Percentiles rank a stretch among this genome's conserved stretches.
Conservation (phyloP, 2,888 invertebrate genomes). For the Meganola albula region DNA sequence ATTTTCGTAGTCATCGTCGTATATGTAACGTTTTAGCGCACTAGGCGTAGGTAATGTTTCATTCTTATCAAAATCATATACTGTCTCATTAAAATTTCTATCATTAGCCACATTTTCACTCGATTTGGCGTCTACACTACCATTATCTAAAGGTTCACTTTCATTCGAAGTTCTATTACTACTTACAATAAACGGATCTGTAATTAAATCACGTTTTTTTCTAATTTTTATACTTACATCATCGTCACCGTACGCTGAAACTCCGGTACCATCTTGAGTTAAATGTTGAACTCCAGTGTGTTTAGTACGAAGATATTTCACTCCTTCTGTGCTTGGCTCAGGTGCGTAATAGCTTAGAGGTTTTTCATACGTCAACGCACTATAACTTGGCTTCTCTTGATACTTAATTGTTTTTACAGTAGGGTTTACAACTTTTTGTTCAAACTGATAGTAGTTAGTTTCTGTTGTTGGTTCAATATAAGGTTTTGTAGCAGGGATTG, state of each 20-base stretch:
- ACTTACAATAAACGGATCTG: conserved; percentile 41
- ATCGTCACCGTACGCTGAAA: conserved; percentile 59
- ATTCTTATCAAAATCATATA: conserved; percentile 19
- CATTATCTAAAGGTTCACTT: background rate
- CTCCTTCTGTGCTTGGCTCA: conserved; percentile 32
- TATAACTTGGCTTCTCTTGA: conserved; percentile 29
- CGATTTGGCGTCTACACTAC: background rate
- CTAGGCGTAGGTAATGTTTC: conserved; percentile 36
- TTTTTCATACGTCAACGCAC: conserved; percentile 40
- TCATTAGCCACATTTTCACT: background rate
- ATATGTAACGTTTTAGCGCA: conserved; percentile 33
- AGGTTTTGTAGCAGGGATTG: too few relatives aligned
- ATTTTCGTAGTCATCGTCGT: conserved; percentile 8
- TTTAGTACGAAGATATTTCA: conserved; percentile 51
- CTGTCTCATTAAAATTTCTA: background rate
- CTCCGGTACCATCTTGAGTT: conserved; percentile 54
- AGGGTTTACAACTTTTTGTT: conserved; percentile 16
- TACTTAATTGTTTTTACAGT: conserved; percentile 12
- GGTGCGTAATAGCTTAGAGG: conserved; percentile 22
- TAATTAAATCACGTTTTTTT: conserved; percentile 41
- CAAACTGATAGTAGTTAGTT: conserved; percentile 20
- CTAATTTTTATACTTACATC: conserved; percentile 56
- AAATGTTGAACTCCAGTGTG: conserved; percentile 57
- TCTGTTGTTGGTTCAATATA: conserved; percentile 16
- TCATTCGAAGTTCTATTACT: conserved; percentile 20